Conservation (phyloP, 2,797 vertebrate genomes). For the Xenopus petersii region DNA sequence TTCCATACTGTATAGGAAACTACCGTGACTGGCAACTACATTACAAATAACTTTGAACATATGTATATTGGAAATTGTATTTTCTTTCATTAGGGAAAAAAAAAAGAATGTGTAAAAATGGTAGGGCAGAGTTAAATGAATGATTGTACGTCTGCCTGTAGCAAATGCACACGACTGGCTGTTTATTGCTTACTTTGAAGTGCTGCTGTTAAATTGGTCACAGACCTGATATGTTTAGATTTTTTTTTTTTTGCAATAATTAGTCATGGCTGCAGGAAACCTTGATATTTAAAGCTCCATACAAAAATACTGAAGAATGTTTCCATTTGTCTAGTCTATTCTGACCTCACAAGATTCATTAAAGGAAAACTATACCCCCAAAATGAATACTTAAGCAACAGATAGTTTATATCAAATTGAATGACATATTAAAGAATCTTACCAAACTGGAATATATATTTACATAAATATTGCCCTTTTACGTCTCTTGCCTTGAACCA, state of each 20-base stretch:
- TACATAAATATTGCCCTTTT: too few relatives aligned
- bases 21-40: too few relatives aligned
- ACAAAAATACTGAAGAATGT: constrained; percentile 1
- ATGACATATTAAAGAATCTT: too few relatives aligned
- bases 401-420: too few relatives aligned
- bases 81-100: neutral
- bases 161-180: constrained; percentile 3
- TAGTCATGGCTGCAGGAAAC: constrained; percentile 13
- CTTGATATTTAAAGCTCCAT: neutral
- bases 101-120: neutral
- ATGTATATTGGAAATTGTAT: too few relatives aligned
- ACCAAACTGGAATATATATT: too few relatives aligned
- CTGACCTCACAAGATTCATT: neutral
- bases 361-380: too few relatives aligned
- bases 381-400: too few relatives aligned
- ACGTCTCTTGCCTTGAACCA: too few relatives aligned
- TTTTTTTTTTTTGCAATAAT: constrained; percentile 2
- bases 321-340: neutral
- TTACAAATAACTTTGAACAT: too few relatives aligned
- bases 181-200: constrained; percentile 14
- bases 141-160: constrained; percentile 3
- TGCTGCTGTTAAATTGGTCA: constrained; percentile 8
- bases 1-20: too few relatives aligned
- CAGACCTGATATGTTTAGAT: constrained; percentile 7
- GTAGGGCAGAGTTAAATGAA: neutral